These are phyloP conservation scores for Diachasmimorpha longicaudata DNA, from an alignment of 1,140 invertebrate species.

Conservation along the genomic window DNA sequence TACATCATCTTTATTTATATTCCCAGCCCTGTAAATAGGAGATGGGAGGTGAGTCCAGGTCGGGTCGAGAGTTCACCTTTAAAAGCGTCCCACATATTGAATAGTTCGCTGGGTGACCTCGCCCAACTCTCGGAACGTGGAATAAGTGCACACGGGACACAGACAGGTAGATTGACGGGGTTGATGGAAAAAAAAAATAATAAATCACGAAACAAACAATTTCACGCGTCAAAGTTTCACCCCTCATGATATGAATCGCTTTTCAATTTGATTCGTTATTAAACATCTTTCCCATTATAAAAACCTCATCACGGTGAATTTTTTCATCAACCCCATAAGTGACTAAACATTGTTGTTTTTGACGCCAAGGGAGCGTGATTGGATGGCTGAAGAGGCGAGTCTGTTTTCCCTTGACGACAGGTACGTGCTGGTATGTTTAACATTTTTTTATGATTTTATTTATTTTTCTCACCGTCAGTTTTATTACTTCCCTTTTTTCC, in stretches of 20 bases:
- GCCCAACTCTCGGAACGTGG: conserved; percentile 29
- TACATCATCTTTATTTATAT: conserved; percentile 18
- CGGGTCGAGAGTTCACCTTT: conserved; percentile 23
- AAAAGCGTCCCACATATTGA: conserved; percentile 4
- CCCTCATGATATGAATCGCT: background rate
- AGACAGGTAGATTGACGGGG: conserved; percentile 43
- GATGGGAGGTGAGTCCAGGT: conserved; percentile 33
- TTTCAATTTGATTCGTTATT: background rate
- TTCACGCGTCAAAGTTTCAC: background rate
- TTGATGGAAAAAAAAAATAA: conserved; percentile 1
- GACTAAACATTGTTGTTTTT: background rate
- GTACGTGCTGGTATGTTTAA: conserved; percentile 4
- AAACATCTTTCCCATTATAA: background rate
- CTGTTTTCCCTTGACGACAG: background rate
- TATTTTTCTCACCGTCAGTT: background rate
- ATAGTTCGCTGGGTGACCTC: conserved; percentile 10
- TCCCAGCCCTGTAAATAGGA: conserved; percentile 29
- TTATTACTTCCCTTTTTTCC: background rate
- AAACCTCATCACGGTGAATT: background rate
- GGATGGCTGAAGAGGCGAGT: background rate
- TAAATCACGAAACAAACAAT: background rate
- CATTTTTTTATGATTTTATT: background rate
- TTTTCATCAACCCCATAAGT: conserved; percentile 4
- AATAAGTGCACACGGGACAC: conserved; percentile 55
- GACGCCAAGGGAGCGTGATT: background rate